phyloP scores from a whole-genome alignment of 2,888 invertebrate genomes.

The Drosophila neotestacea region DNA sequence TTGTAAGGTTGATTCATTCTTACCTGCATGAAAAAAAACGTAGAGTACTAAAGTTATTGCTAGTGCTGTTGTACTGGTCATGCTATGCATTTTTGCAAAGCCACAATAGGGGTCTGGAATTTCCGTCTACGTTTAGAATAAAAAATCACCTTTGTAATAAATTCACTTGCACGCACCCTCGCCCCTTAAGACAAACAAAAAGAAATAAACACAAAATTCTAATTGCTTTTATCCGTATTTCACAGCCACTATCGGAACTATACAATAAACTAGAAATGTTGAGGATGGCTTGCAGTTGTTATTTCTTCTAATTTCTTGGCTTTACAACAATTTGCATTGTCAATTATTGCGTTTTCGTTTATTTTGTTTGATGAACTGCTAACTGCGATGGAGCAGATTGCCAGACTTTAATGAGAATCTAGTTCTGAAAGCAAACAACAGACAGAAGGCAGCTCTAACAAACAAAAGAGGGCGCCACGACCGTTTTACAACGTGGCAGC shows the following conservation, averaged over 20 bases:
- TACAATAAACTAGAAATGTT: slow-evolving; percentile 20
- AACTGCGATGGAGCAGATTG: too few relatives aligned
- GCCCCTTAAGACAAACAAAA: slow-evolving; percentile 54
- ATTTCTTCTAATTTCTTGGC: slow-evolving; percentile 4
- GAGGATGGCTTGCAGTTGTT: slow-evolving; percentile 32
- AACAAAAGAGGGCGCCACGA: too few relatives aligned
- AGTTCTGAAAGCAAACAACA: too few relatives aligned
- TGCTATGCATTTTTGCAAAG: slow-evolving; percentile 49
- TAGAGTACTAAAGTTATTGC: slow-evolving; percentile 44
- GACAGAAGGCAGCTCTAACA: too few relatives aligned
- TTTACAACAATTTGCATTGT: slow-evolving; percentile 31
- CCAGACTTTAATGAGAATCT: too few relatives aligned
- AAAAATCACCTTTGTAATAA: slow-evolving; percentile 43
- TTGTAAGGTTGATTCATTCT: slow-evolving; percentile 5
- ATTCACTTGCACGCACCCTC: slow-evolving; percentile 23
- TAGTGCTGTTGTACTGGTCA: slow-evolving; percentile 16
- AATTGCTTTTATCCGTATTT: slow-evolving; percentile 7
- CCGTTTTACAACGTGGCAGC: too few relatives aligned
- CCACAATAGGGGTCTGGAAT: slow-evolving; percentile 42
- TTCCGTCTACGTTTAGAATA: slow-evolving; percentile 44
- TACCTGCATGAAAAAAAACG: slow-evolving; percentile 60
- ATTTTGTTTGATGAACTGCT: slow-evolving; percentile 61
- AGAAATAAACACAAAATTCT: slow-evolving; percentile 38
- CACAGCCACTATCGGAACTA: slow-evolving; percentile 21
- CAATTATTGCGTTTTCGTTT: slow-evolving; percentile 68